A percentile compares a stretch with the other conserved stretches of the same genome.
Conservation (phyloP, 2,888 invertebrate species). For the Isotomurus palustris region DNA sequence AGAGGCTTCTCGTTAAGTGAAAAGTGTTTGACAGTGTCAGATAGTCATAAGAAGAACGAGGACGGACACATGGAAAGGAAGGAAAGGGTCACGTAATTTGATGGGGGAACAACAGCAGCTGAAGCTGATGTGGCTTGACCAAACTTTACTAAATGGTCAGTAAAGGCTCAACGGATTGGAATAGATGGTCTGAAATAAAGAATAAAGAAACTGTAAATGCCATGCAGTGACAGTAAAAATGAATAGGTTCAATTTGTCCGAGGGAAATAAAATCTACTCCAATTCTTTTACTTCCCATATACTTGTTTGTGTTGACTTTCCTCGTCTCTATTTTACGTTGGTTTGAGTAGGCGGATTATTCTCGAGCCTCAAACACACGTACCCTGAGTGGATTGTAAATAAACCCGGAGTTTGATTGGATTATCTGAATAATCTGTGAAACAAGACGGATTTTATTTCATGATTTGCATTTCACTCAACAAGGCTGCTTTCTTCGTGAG, state of each 20-base stretch:
- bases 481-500: too few relatives aligned
- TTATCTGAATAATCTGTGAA: slow-evolving; percentile 12
- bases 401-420: slow-evolving; percentile 12
- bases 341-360: too few relatives aligned
- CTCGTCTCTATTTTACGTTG: too few relatives aligned
- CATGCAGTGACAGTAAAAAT: slow-evolving; percentile 3
- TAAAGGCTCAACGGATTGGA: slow-evolving; percentile 3
- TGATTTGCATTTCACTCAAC: too few relatives aligned
- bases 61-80: neutral
- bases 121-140: neutral
- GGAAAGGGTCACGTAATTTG: neutral
- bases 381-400: slow-evolving; percentile 6
- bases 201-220: neutral
- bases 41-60: too few relatives aligned
- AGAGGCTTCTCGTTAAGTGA: too few relatives aligned
- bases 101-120: neutral
- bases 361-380: too few relatives aligned
- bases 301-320: too few relatives aligned
- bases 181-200: slow-evolving; percentile 2
- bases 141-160: slow-evolving; percentile 4
- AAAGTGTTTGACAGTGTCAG: slow-evolving; percentile 1
- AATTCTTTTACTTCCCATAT: neutral
- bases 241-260: slow-evolving; percentile 8
- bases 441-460: slow-evolving; percentile 3
- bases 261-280: slow-evolving; percentile 7